Base-by-base conservation (phyloP, 1,140 invertebrate genomes). In the Pantala flavescens region DNA sequence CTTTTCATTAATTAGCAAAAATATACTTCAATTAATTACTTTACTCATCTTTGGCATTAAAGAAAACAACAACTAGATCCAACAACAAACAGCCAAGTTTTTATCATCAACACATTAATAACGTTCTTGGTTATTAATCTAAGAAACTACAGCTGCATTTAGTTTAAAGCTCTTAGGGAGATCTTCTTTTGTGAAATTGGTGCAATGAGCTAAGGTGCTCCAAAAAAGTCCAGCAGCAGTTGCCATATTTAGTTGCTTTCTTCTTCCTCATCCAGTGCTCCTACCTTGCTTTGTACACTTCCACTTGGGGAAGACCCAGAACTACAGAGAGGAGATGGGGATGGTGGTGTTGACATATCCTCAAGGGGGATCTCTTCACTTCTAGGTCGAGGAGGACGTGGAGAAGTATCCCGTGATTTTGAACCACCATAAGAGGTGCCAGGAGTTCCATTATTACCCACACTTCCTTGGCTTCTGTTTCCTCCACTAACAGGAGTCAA, bases 301-400 rank as follows among this genome's bases (percentile, higher is more conserved):
- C 21, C 28, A 23, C 21, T 74, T 11, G n/a, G 23, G 3, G 43
- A 63, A 19, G 49, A 3, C 14, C 16, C 16, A 19, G 49, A 63
- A 63, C n/a, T 63, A 63, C 49, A 63, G 12, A 63, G 16, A 19
- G 49, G 3, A 19, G 49, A 63, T 63, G 49, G 49, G 14, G 49
- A 63, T 5, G 49, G 49, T 63, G 49, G 70, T 24, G 73, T 23
- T 19, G 86, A 85, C 80, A 92, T 90, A 78, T 91, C 90, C 80
- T 95, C 93, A 7, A 96, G 80, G 0, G 93, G 93, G 55, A 96
- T 96, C 79, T 95, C 93, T 80, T 92, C 91, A 71, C 89, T 92
- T 23, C 88, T 86, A 16, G 89, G 90, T 76, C 89, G 85, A n/a
- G 89, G 91, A 81, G 87, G 86, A 78, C 87, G 87, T 12, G 90